Conservation (phyloP, 1,140 invertebrate species). For the Aphis gossypii region DNA sequence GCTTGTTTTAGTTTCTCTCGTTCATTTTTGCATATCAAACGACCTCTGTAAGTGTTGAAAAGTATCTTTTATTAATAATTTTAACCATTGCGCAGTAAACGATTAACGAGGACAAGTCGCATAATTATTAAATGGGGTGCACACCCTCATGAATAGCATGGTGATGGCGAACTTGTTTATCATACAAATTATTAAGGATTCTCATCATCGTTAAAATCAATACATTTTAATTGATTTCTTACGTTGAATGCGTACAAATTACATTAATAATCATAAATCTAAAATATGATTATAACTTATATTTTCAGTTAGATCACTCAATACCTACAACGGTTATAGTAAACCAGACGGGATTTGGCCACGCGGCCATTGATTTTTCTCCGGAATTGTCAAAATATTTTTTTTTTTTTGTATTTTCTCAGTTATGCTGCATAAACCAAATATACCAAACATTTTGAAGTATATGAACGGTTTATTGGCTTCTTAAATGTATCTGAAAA, state of each 20-base stretch:
- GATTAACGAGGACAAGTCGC: constrained; percentile 24
- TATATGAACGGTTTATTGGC: no score
- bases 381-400: background rate
- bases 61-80: constrained; percentile 34
- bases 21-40: constrained; percentile 37
- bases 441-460: no score
- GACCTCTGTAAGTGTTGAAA: background rate
- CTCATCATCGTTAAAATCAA: background rate
- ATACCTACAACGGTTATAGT: background rate
- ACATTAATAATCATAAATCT: background rate
- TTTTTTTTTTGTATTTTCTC: background rate
- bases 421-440: no score
- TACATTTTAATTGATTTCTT: constrained; percentile 13
- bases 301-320: background rate
- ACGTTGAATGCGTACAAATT: background rate
- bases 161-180: background rate
- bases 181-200: background rate
- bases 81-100: background rate
- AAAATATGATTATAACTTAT: background rate
- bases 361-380: no score
- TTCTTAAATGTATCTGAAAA: no score
- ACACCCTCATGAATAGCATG: background rate
- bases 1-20: constrained; percentile 16
- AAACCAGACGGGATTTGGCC: background rate
- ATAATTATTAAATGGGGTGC: background rate